phyloP scores from a whole-genome alignment of 2,113 vertebrate species.

The Tragulus kanchil region DNA sequence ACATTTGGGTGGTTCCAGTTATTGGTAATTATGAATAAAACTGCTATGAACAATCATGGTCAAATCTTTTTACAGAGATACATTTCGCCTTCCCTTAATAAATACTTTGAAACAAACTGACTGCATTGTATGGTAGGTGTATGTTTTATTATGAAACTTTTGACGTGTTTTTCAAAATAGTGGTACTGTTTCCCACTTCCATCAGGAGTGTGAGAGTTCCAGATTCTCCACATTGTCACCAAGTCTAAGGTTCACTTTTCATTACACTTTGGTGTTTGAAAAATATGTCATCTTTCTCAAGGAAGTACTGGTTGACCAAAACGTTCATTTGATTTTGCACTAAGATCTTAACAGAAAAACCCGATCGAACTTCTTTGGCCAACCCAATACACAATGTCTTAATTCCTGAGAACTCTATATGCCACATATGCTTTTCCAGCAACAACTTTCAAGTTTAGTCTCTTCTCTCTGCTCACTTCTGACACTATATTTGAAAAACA shows the following conservation, averaged over 20 bases:
- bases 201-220: background rate
- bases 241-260: background rate
- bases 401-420: background rate
- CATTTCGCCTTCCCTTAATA: background rate
- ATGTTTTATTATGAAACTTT: background rate
- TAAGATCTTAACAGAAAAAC: no score
- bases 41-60: background rate
- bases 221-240: background rate
- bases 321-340: no score
- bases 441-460: background rate
- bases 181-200: background rate
- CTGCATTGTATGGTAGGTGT: background rate
- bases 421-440: background rate
- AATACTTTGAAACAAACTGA: conserved; percentile 37
- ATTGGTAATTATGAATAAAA: background rate
- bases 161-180: background rate
- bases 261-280: background rate
- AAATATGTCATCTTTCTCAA: conserved; percentile 30
- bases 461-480: background rate
- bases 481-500: background rate
- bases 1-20: background rate
- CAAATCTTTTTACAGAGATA: background rate
- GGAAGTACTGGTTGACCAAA: background rate
- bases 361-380: no score
- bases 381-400: background rate